phyloP scores from a whole-genome alignment of 1,140 invertebrate genomes.

The Eumeta japonica region DNA sequence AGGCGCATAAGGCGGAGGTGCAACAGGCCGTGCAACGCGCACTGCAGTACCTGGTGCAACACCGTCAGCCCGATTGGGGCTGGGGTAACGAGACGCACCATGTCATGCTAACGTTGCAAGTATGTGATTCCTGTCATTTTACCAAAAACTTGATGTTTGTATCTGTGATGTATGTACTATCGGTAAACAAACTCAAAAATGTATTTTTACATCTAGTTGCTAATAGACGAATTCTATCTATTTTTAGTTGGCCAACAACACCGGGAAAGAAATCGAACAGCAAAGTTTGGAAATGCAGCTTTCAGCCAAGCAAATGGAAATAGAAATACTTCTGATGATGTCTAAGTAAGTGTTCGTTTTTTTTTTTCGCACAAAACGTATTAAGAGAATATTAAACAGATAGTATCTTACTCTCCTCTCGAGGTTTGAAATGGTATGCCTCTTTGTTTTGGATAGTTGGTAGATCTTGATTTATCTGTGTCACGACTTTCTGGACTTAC shows the following conservation, averaged over 20 bases:
- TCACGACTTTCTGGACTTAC: too few species aligned
- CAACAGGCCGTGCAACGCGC: slow-evolving; percentile 63
- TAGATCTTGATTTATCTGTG: too few species aligned
- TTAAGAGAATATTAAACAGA: too few species aligned
- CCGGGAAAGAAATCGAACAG: slow-evolving; percentile 54
- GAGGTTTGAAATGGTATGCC: too few species aligned
- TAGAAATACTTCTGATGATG: slow-evolving; percentile 76
- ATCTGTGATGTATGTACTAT: background rate
- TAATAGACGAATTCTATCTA: too few species aligned
- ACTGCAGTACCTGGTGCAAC: slow-evolving; percentile 66
- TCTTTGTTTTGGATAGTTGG: too few species aligned
- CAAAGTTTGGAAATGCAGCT: slow-evolving; percentile 70
- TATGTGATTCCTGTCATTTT: slow-evolving; percentile 12
- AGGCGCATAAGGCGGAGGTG: slow-evolving; percentile 21
- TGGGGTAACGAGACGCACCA: slow-evolving; percentile 76
- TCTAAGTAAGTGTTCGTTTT: slow-evolving; percentile 74
- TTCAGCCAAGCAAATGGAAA: slow-evolving; percentile 78
- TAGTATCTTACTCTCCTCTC: too few species aligned
- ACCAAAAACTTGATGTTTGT: background rate
- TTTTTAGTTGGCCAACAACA: slow-evolving; percentile 54
- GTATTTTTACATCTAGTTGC: too few species aligned
- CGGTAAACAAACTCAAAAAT: background rate
- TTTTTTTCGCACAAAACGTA: too few species aligned
- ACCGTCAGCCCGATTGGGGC: slow-evolving; percentile 69
- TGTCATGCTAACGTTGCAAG: slow-evolving; percentile 66